A percentile compares a stretch with the other conserved stretches of the same genome.
These are phyloP conservation scores for Rhea pennata DNA, from an alignment of 2,113 vertebrate species.

Conservation along the genomic window DNA sequence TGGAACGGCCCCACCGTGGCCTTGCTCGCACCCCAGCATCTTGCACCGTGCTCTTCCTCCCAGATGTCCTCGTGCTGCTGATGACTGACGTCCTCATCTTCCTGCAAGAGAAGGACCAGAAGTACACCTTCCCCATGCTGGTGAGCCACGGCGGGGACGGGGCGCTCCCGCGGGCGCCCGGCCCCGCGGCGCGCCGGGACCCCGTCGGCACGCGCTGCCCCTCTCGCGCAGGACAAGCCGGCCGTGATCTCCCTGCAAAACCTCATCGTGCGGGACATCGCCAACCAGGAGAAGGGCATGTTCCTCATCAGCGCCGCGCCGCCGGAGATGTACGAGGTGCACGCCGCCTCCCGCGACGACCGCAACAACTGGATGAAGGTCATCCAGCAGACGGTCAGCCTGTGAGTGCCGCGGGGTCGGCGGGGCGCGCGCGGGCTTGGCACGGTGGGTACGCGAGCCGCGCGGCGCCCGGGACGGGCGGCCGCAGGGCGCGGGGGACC, in stretches of 20 bases:
- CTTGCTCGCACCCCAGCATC: not conserved
- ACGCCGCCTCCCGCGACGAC: slow-evolving; percentile 86
- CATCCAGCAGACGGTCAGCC: slow-evolving; percentile 85
- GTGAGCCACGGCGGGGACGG: slow-evolving; percentile 68
- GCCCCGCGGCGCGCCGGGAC: not conserved
- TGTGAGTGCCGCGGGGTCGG: slow-evolving; percentile 74
- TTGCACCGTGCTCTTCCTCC: fast-evolving
- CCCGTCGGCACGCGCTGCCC: not conserved
- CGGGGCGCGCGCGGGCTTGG: too few species aligned
- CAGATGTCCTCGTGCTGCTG: slow-evolving; percentile 90
- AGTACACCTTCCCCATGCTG: slow-evolving; percentile 88
- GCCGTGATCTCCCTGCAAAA: slow-evolving; percentile 88
- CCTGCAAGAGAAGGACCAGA: slow-evolving; percentile 95
- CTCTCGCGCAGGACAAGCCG: slow-evolving; percentile 82
- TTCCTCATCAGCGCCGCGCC: slow-evolving; percentile 88
- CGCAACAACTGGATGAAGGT: slow-evolving; percentile 87
- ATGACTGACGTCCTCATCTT: slow-evolving; percentile 92
- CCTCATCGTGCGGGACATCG: slow-evolving; percentile 90
- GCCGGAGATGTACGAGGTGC: slow-evolving; percentile 94
- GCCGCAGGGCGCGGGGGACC: fast-evolving
- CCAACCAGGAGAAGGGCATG: slow-evolving; percentile 94
- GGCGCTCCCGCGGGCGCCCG: fast-evolving
- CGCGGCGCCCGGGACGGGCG: not conserved
- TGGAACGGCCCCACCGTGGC: too few species aligned
- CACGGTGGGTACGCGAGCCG: too few species aligned